Base-by-base conservation (phyloP, 2,113 vertebrate genomes). In the Microcebus ravelobensis region DNA sequence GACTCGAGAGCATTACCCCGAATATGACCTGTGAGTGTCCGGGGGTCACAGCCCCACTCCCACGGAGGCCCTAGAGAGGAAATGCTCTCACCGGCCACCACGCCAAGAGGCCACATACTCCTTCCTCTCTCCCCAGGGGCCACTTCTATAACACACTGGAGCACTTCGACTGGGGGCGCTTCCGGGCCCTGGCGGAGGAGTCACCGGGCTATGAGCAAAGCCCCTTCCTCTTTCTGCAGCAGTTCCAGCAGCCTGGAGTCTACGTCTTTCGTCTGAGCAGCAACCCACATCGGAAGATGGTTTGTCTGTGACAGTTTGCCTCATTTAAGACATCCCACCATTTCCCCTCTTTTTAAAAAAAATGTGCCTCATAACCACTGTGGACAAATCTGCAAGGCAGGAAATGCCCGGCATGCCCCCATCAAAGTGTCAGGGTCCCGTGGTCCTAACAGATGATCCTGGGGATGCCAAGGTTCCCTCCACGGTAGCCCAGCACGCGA, bases 81-180 rank as follows among this genome's bases (percentile, higher is more conserved):
- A 71, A 42, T 6, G 9, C 12, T 70, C 45, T 31, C 23, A 17
- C 31, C 31, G 11, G 23, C 10, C 11, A 36, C 42, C 42, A 31
- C 42, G 36, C 65, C 36, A 20, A 50, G 23, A 25, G 27, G 65
- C 34, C 36, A 13, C 5, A 4, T 2, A 23, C 1, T 3, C 27
- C 11, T 82, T 0, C 74, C 88, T 97, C 84, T 77, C 3, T 59
- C 39, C 73, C 55, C 97, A 99, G 99, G 17, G 97, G 99, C 92
- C 99, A 99, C 97, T 98, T 99, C 86, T 99, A 99, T 98, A 99
- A 99, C 96, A 99, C 99, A 0, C 98, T 99, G 14, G 71, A 81
- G 3, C 98, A 97, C 0, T 99, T 99, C 86, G 99, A 99, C 98
- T 99, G 99, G 99, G 99, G 99, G 7, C 85, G 95, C 10, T 99